Conservation (phyloP, 2,113 vertebrate genomes). For the Dromaius novaehollandiae region DNA sequence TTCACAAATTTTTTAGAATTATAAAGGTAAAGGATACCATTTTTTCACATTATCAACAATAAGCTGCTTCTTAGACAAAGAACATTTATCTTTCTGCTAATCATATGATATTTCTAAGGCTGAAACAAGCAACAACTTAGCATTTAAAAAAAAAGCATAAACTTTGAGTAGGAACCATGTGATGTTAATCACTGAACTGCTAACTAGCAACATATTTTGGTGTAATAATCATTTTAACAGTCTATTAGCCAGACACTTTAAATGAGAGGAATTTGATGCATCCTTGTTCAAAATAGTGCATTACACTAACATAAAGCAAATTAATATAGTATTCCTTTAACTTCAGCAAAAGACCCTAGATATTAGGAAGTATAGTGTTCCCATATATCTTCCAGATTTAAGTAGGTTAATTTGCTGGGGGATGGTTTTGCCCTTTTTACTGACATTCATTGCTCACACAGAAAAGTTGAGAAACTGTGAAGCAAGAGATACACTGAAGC, state of each 20-base stretch:
- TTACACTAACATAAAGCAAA: not conserved
- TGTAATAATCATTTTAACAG: not conserved
- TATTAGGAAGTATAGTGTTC: not conserved
- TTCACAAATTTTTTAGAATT: slow-evolving; percentile 23
- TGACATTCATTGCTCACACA: not conserved
- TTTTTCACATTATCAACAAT: not conserved
- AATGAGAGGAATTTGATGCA: not conserved
- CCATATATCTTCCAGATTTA: not conserved
- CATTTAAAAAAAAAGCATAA: not conserved
- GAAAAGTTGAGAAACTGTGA: not conserved
- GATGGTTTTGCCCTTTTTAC: not conserved
- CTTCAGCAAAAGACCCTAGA: not conserved
- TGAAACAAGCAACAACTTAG: not conserved
- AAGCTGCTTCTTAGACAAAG: slow-evolving; percentile 12
- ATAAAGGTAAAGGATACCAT: not conserved
- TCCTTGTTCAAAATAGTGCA: not conserved
- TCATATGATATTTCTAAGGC: not conserved
- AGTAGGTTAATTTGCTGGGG: not conserved
- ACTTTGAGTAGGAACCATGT: not conserved
- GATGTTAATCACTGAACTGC: not conserved
- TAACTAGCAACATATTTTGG: not conserved
- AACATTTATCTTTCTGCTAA: slow-evolving; percentile 1
- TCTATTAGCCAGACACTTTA: not conserved
- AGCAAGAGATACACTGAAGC: not conserved
- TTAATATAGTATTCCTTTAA: not conserved